Percentiles rank a stretch among this genome's conserved stretches.
phyloP scores from a whole-genome alignment of 2,888 invertebrate species.

The Drosophila mercatorum region DNA sequence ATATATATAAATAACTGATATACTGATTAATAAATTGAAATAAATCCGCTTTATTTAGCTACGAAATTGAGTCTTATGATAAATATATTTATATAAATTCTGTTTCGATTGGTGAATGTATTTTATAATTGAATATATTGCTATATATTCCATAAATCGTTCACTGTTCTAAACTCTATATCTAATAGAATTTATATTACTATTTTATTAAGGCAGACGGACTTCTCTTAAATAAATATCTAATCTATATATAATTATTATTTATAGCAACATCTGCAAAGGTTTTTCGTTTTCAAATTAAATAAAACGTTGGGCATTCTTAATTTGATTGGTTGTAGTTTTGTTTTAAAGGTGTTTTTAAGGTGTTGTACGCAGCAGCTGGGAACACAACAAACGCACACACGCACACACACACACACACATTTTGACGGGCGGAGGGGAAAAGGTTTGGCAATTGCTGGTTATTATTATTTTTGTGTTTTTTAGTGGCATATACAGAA shows the following conservation, averaged over 20 bases:
- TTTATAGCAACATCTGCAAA: slow-evolving; percentile 31
- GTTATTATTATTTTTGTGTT: slow-evolving; percentile 51
- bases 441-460: slow-evolving; percentile 47
- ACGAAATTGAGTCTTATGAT: neutral
- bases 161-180: neutral
- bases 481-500: slow-evolving; percentile 62
- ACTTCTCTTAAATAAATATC: neutral
- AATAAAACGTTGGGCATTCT: slow-evolving; percentile 34
- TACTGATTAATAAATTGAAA: neutral
- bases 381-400: slow-evolving; percentile 46
- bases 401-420: slow-evolving; percentile 39
- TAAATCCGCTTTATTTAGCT: neutral
- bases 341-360: slow-evolving; percentile 2
- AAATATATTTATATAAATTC: neutral
- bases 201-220: neutral
- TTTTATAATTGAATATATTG: neutral
- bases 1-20: no score
- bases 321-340: slow-evolving; percentile 9
- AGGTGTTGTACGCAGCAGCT: slow-evolving; percentile 35
- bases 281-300: slow-evolving; percentile 6
- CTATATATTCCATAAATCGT: neutral
- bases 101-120: neutral
- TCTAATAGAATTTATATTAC: neutral
- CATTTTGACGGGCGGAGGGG: slow-evolving; percentile 30
- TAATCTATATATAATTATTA: neutral